These are phyloP conservation scores for Venustaconcha ellipsiformis DNA, from an alignment of 1,140 invertebrate species.

Conservation along the genomic window DNA sequence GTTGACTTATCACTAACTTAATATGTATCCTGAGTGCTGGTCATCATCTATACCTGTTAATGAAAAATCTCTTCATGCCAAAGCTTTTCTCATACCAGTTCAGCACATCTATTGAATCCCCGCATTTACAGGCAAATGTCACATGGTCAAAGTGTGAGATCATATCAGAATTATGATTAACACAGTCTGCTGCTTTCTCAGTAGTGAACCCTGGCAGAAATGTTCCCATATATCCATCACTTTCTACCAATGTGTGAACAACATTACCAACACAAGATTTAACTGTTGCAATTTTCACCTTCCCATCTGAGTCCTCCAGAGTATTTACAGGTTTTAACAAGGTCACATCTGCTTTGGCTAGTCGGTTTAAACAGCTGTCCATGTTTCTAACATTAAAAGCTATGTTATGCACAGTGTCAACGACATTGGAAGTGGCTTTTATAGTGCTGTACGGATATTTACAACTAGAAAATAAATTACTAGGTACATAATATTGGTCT, in stretches of 20 bases:
- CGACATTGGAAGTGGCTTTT: background rate
- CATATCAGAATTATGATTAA: background rate
- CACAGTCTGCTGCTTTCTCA: background rate
- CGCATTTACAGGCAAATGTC: constrained; percentile 66
- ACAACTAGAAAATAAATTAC: constrained; percentile 10
- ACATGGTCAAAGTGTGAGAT: constrained; percentile 71
- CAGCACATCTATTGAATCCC: constrained; percentile 65
- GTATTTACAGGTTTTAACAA: constrained; percentile 53
- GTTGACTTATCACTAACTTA: constrained; percentile 6
- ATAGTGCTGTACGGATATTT: background rate
- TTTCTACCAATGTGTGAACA: constrained; percentile 70
- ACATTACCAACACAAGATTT: constrained; percentile 72
- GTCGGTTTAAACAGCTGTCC: constrained; percentile 44
- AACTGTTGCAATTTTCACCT: constrained; percentile 66
- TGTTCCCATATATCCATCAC: constrained; percentile 61
- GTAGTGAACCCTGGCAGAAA: constrained; percentile 70
- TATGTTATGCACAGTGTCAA: constrained; percentile 71
- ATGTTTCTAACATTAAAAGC: constrained; percentile 71
- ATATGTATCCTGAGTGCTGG: constrained; percentile 5
- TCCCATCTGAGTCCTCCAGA: constrained; percentile 60
- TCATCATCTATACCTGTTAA: constrained; percentile 68
- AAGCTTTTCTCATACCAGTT: constrained; percentile 71
- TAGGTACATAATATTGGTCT: constrained; percentile 33
- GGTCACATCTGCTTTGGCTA: constrained; percentile 46
- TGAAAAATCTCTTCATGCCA: constrained; percentile 71